A percentile compares a stretch with the other conserved stretches of the same genome.
phyloP scores from a whole-genome alignment of 2,888 invertebrate species.

The Latrodectus hesperus region DNA sequence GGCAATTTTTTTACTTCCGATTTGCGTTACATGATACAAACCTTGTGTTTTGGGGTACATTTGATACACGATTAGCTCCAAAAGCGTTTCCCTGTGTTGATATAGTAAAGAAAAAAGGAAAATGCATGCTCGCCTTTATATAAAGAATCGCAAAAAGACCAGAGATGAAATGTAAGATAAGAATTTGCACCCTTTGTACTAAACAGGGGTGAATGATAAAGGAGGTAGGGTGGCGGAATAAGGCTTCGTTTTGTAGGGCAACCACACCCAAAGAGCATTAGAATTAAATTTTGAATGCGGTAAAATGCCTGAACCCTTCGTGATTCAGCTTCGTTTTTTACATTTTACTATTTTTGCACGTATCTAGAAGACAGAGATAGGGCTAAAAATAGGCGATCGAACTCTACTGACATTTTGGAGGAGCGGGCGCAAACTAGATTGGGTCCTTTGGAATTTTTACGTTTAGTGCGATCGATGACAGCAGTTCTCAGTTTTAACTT shows the following conservation, averaged over 20 bases:
- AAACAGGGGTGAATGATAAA: conserved; percentile 19
- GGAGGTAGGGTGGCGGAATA: not conserved
- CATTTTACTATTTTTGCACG: conserved; percentile 54
- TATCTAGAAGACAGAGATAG: conserved; percentile 39
- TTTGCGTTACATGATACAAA: too few species aligned
- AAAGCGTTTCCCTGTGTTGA: not conserved
- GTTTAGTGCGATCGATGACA: conserved; percentile 43
- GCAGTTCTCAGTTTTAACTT: not conserved
- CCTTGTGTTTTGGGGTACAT: not conserved
- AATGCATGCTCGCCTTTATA: not conserved
- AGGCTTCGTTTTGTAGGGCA: conserved; percentile 52
- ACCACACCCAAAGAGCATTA: conserved; percentile 67
- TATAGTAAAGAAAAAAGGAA: not conserved
- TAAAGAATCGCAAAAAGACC: conserved; percentile 18
- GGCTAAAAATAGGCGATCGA: conserved; percentile 64
- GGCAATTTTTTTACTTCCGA: too few species aligned
- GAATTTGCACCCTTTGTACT: conserved; percentile 48
- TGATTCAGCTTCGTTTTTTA: conserved; percentile 46
- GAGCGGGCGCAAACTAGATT: conserved; percentile 25
- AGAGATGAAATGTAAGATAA: conserved; percentile 39
- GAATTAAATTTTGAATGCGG: conserved; percentile 63
- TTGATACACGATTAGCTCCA: not conserved
- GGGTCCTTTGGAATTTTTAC: conserved; percentile 28
- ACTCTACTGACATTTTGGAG: conserved; percentile 51
- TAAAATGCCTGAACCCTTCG: conserved; percentile 43